Evolutionary conservation across 2,113 vertebrate genomes (phyloP), one percentile per base, ranked within the genome.

Genomic region (Crotalus helleri): DNA sequence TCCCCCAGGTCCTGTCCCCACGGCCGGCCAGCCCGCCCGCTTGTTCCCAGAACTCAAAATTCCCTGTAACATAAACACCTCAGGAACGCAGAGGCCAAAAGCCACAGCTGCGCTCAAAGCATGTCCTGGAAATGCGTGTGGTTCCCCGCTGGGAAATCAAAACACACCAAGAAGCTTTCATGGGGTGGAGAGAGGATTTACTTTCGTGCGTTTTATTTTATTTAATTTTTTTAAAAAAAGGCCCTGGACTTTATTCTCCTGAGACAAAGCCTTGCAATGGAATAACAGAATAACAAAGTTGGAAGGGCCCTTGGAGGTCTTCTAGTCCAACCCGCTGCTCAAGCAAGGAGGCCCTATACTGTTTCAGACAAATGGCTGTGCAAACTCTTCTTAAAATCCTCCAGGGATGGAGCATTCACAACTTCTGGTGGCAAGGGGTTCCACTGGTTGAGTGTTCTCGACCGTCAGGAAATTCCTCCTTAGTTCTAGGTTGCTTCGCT

Each of bases 21-120:
- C 4, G 1, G 49, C 44, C 3, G 2, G 49, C 44, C 44, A 44
- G 44, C 85, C 10, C 5, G 0, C 11, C 85, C 29, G 91, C 44
- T 8, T 11, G 86, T 94, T 97, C 95, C 94, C 96, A 96, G 96
- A 94, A 46, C n/a, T 1, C 0, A 89, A 59, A 58, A 49, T 6
- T 3, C 92, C 87, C 90, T 61, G 39, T 0, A 93, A 49, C 91
- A 94, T 92, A 59, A 92, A 93, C 94, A 91, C 91, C 93, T 90
- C 55, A 89, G 64, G 93, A 94, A 94, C 26, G 21, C 26, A n/a
- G 59, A 88, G 13, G 94, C 91, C 93, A 94, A 89, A 96, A 95
- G 0, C 5, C 94, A 96, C 97, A 97, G 95, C 97, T 97, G 97
- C 0, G 93, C 96, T 95, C 96, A 95, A 86, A 90, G 92, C 93